phyloP scores from a whole-genome alignment of 2,888 invertebrate genomes.

The Cantharis rufa region DNA sequence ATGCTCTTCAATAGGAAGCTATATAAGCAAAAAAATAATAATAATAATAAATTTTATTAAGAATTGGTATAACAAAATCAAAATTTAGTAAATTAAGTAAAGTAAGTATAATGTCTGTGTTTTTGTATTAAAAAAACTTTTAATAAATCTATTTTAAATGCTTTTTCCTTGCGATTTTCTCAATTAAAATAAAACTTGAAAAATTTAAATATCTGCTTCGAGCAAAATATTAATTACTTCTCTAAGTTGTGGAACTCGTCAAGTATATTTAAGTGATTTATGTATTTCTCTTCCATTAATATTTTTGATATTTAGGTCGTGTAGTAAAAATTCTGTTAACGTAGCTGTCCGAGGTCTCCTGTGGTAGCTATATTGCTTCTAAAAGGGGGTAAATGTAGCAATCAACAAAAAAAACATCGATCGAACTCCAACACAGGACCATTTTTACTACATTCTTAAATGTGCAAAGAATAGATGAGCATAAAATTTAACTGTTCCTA shows the following conservation, averaged over 20 bases:
- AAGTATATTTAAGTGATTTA: not conserved
- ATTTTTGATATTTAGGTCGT: not conserved
- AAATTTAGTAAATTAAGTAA: not conserved
- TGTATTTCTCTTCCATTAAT: not conserved
- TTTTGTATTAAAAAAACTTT: not conserved
- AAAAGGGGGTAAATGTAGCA: not conserved
- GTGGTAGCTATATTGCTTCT: not conserved
- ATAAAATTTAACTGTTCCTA: not conserved
- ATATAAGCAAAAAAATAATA: slow-evolving; percentile 8
- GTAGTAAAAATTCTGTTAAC: not conserved
- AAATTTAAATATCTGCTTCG: not conserved
- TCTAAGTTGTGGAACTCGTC: not conserved
- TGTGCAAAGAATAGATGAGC: not conserved
- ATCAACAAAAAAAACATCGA: not conserved
- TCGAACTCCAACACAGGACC: not conserved
- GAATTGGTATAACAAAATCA: not conserved
- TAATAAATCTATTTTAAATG: not conserved
- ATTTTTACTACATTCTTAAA: not conserved
- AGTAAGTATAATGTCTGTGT: not conserved
- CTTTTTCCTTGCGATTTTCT: not conserved
- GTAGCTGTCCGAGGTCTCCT: not conserved
- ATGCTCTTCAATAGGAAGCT: slow-evolving; percentile 71
- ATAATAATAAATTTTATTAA: not conserved
- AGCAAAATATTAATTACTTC: not conserved
- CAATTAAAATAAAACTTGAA: not conserved